These are phyloP conservation scores for Lepidurus couesii DNA, from an alignment of 1,140 invertebrate species.

Conservation along the genomic window DNA sequence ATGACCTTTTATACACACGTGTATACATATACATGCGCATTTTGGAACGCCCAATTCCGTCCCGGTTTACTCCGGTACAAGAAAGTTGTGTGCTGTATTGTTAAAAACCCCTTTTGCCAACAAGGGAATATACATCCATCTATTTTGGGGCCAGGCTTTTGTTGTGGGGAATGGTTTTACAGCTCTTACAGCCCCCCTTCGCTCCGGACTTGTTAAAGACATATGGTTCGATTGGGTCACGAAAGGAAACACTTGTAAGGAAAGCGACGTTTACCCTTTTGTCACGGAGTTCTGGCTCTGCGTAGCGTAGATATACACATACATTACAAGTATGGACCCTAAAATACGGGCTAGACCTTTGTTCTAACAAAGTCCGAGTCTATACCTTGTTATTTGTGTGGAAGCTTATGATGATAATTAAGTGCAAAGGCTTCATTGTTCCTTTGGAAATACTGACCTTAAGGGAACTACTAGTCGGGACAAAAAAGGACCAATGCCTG, in stretches of 20 bases:
- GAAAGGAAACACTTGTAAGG: conserved; percentile 22
- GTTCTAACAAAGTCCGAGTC: neutral
- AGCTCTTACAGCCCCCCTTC: neutral
- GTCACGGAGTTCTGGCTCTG: conserved; percentile 12
- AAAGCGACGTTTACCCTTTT: conserved; percentile 14
- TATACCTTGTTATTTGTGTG: conserved; percentile 4
- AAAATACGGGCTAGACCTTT: neutral
- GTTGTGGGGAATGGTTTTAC: neutral
- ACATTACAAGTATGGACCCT: conserved; percentile 1
- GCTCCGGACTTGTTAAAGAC: neutral
- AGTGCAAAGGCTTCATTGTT: neutral
- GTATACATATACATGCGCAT: too few species aligned
- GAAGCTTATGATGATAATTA: neutral
- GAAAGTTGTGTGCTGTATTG: too few species aligned
- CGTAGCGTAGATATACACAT: neutral
- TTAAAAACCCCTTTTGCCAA: too few species aligned
- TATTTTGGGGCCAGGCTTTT: conserved; percentile 5
- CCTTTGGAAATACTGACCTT: neutral
- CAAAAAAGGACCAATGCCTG: neutral
- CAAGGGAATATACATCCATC: neutral
- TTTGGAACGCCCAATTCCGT: too few species aligned
- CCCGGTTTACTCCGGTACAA: too few species aligned
- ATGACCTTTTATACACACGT: neutral
- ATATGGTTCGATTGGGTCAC: conserved; percentile 21
- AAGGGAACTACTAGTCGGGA: neutral